Base-by-base conservation (phyloP, 2,888 invertebrate genomes). In the Carterocephalus palaemon region DNA sequence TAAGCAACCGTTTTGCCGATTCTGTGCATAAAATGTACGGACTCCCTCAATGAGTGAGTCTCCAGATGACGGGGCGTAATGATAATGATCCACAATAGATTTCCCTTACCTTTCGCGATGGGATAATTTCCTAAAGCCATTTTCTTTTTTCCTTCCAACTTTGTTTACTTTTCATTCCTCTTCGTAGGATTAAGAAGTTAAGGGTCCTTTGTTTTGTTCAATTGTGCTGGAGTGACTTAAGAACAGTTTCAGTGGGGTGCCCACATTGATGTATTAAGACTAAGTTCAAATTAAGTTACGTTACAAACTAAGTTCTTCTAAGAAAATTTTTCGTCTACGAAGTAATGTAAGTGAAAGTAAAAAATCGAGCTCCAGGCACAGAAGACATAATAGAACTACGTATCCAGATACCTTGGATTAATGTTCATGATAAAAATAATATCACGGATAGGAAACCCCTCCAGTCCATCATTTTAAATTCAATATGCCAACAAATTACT, bases 21-120 rank as follows among this genome's bases (percentile, higher is more conserved):
- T n/a, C n/a, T n/a, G n/a, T n/a, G n/a, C n/a, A n/a, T n/a, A 7
- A 12, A 6, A 19, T 31, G 7, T 5, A 9, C 9, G 8, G 3
- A 13, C 13, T 20, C 39, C 32, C 32, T 32, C 8, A 59, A 56
- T 51, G 52, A 62, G 63, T 64, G 59, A 60, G 47, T 45, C 24
- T 48, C 52, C 53, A 56, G 52, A 56, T 59, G 57, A 60, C 54
- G 53, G 41, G 47, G 34, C 52, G 54, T 51, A 45, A 53, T 62
- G 64, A 67, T 64, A 63, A 59, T 57, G 53, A 64, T 67, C 64
- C 51, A 56, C 62, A 58, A 60, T 61, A 51, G 66, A 54, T 53
- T 56, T 55, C 58, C 53, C 47, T 19, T 23, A 38, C 40, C 38
- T 45, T 46, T 47, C 45, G 23, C 37, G 28, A 37, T 29, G 31